Evolutionary conservation across 2,113 vertebrate genomes (phyloP), one percentile per base, ranked within the genome.

Genomic region (Thryonomys swinderianus): DNA sequence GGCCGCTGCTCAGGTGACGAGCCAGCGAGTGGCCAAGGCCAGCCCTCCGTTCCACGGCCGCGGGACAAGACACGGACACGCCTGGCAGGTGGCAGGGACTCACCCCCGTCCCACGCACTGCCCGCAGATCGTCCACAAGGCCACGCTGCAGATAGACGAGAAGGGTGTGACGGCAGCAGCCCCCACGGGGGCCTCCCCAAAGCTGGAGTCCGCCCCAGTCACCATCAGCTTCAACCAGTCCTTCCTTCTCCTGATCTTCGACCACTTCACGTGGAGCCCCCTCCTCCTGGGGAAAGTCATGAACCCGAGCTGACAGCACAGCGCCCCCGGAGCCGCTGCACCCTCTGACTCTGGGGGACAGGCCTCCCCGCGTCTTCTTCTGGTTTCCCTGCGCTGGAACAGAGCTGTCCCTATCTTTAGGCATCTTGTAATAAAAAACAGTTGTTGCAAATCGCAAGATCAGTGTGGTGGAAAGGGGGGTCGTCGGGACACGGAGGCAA

Each of bases 271-370:
- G 2, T 98, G 96, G 97, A 99, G 98, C 95, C 98, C 98, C 25
- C 97, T 99, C 55, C 99, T 99, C 96, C 98, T 99, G 97, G 99
- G 98, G 96, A 99, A 99, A 98, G 98, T 99, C 86, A 94, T 82
- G 93, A 98, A 99, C 86, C 99, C 99, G 0, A 69, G 95, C 37
- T 95, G 67, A 87, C 45, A 25, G 5, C 0, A 1, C 0, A 0
- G 2, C 16, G 51, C 16, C 48, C 32, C 7, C 7, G 78, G 45
- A 78, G 20, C 61, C 55, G 10, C 5, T 3, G 42, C 23, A 1
- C 53, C 21, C 0, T 14, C 64, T 73, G 81, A 66, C 79, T 67
- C 64, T 42, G 61, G n/a, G 61, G 12, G 11, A 18, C 27, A 25
- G n/a, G 5, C 0, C 10, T 5, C 16, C 45, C 62, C 40, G 71